Evolutionary conservation across 2,888 invertebrate species (phyloP), one percentile per base, ranked within the genome.

Genomic region (Clanis bilineata): DNA sequence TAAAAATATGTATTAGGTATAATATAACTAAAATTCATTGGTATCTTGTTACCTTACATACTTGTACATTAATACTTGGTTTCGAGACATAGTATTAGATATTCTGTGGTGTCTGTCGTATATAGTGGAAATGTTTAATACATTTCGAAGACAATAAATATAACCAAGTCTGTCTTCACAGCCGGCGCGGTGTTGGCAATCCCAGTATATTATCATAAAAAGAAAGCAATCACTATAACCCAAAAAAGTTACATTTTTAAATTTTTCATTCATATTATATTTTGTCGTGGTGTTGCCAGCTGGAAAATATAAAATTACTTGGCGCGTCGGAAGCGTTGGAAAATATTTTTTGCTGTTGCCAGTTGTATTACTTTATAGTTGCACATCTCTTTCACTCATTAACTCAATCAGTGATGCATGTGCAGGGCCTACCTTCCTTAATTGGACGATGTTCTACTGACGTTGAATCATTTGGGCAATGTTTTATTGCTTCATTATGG

Each of bases 231-330:
- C 28, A 51, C 23, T 15, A 32, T 51, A 51, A 32, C 38, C 56
- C 39, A 56, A 55, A 59, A 61, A 68, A 76, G 70, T 72, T 71
- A 74, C 69, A 73, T 73, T 74, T 76, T 75, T 72, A 71, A 72
- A 66, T 65, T 67, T 69, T 68, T 64, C 64, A 69, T 73, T 63
- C 73, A 74, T 77, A 69, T 69, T 71, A 66, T 56, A 64, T 54
- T 60, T 36, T 66, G 70, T 60, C 56, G 56, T 58, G 60, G 51
- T 18, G 61, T 58, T 59, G 56, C 64, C 71, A 71, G 68, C 74
- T 70, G 64, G 55, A 54, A 18, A 65, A 65, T 60, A 63, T 62
- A 18, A 56, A 65, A 69, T 66, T 21, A 32, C 41, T 22, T 56
- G 56, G 64, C 60, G 56, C 60, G 32, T 60, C 51, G 60, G 61